Percentiles rank a stretch among this genome's conserved stretches.
Conservation (phyloP, 2,113 vertebrate genomes). For the Vulpes vulpes region DNA sequence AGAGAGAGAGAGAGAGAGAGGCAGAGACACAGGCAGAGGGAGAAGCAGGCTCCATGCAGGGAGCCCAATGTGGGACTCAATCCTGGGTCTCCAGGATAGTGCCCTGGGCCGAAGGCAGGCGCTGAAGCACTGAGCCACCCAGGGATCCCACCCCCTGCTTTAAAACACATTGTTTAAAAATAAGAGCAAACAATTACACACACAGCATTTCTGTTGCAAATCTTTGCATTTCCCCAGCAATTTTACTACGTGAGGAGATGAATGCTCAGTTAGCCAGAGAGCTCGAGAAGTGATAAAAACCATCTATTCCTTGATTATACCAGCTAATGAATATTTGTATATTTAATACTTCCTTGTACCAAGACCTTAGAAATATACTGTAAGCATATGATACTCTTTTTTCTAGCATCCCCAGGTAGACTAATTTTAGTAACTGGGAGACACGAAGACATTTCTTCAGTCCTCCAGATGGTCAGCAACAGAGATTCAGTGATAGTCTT, state of each 20-base stretch:
- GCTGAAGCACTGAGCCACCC: too few relatives aligned
- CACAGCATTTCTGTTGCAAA: background rate
- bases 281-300: background rate
- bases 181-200: background rate
- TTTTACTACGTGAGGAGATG: background rate
- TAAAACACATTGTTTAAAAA: conserved; percentile 29
- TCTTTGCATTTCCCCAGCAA: background rate
- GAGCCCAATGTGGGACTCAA: too few relatives aligned
- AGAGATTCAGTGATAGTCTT: too few relatives aligned
- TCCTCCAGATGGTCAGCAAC: too few relatives aligned
- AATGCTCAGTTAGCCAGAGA: background rate
- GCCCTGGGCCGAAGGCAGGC: too few relatives aligned
- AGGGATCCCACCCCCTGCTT: background rate
- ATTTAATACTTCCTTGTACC: background rate
- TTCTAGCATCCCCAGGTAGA: background rate
- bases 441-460: too few relatives aligned
- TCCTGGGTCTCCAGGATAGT: too few relatives aligned
- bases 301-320: background rate
- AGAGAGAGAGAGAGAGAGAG: too few relatives aligned
- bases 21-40: too few relatives aligned
- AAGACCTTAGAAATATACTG: conserved; percentile 15
- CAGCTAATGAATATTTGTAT: conserved; percentile 35
- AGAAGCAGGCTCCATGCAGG: too few relatives aligned
- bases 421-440: too few relatives aligned
- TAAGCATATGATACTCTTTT: background rate